These are phyloP conservation scores for Steatornis caripensis DNA, from an alignment of 2,113 vertebrate species.

Conservation along the genomic window DNA sequence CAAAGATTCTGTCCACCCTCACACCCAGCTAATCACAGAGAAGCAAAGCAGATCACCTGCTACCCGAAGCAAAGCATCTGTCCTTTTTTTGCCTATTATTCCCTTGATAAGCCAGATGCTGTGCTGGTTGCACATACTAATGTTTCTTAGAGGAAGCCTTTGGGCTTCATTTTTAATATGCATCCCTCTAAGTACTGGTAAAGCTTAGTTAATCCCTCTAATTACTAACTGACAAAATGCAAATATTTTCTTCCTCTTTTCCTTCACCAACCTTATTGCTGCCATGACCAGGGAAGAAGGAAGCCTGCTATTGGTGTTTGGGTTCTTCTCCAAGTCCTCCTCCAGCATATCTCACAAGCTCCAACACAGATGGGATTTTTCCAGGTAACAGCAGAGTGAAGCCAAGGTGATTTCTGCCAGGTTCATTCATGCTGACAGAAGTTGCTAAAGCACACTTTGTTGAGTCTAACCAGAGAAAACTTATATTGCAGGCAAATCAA, in stretches of 20 bases:
- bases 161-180: neutral
- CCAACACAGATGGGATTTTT: neutral
- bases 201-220: neutral
- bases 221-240: neutral
- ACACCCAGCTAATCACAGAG: neutral
- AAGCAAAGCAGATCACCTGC: neutral
- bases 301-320: neutral
- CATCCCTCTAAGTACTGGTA: neutral
- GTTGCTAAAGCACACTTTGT: neutral
- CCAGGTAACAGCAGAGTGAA: neutral
- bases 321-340: neutral
- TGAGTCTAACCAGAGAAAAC: neutral
- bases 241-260: neutral
- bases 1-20: neutral
- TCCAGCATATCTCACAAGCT: rapidly evolving
- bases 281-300: neutral
- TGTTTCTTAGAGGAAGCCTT: neutral
- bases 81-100: neutral
- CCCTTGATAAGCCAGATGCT: neutral
- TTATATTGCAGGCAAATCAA: rapidly evolving
- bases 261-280: neutral
- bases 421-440: neutral
- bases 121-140: neutral
- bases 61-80: neutral
- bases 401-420: neutral